Percentiles rank a stretch among this genome's conserved stretches.
Evolutionary conservation across 2,888 invertebrate genomes (phyloP).

Genomic region (Acanthosepion lycidas): DNA sequence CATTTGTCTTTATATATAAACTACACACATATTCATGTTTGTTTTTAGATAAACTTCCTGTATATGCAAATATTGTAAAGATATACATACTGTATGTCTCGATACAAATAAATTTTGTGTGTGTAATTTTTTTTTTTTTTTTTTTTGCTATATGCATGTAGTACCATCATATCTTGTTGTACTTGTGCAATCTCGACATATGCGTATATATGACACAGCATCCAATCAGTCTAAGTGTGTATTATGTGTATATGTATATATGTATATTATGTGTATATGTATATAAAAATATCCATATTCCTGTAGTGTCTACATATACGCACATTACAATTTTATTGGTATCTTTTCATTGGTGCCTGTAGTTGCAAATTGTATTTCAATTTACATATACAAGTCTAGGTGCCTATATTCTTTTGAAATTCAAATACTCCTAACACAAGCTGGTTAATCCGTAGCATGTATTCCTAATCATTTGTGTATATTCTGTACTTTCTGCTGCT

Average conservation of each 20-base stretch:
- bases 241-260: neutral
- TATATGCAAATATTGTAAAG: too few species aligned
- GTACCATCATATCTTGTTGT: too few species aligned
- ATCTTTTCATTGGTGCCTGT: neutral
- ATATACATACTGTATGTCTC: too few species aligned
- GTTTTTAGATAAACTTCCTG: too few species aligned
- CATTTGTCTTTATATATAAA: too few species aligned
- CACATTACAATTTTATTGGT: neutral
- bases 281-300: neutral
- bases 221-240: too few species aligned
- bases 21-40: too few species aligned
- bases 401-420: neutral
- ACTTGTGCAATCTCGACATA: too few species aligned
- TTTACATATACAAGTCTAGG: neutral
- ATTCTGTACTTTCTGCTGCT: neutral
- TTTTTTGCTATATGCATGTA: too few species aligned
- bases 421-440: neutral
- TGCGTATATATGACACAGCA: too few species aligned
- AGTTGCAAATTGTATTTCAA: neutral
- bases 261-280: neutral
- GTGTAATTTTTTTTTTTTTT: too few species aligned
- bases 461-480: neutral
- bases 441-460: neutral
- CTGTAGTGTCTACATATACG: neutral
- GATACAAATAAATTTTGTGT: too few species aligned